These are phyloP conservation scores for Homarus gammarus DNA, from an alignment of 2,888 invertebrate species.

Conservation along the genomic window DNA sequence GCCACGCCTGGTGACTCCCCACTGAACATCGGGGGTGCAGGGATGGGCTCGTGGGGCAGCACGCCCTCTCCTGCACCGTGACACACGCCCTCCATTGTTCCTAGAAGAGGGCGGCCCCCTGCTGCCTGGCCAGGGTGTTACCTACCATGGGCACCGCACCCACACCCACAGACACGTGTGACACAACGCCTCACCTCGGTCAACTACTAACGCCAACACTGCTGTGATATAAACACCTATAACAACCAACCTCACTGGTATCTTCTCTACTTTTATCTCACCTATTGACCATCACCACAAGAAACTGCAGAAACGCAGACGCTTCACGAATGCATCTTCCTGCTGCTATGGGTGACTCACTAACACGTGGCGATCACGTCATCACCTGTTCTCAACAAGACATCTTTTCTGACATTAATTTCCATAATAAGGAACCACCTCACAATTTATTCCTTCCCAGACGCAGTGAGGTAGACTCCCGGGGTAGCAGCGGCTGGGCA, in stretches of 20 bases:
- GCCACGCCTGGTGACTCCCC: conserved; percentile 54
- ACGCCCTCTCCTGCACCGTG: conserved; percentile 19
- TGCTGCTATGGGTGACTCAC: background rate
- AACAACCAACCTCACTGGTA: background rate
- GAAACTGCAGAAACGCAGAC: background rate
- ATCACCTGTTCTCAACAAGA: background rate
- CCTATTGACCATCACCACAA: background rate
- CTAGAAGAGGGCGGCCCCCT: conserved; percentile 17
- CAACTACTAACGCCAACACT: background rate
- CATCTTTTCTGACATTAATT: background rate
- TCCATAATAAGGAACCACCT: background rate
- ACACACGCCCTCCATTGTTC: conserved; percentile 30
- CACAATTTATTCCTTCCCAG: background rate
- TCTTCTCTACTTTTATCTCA: background rate
- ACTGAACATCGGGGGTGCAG: conserved; percentile 69
- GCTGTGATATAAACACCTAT: background rate
- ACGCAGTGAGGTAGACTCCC: background rate
- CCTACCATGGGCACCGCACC: conserved; percentile 20
- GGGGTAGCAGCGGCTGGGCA: background rate
- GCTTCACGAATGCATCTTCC: background rate
- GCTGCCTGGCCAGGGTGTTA: conserved; percentile 1
- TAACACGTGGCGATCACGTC: background rate
- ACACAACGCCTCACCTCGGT: background rate
- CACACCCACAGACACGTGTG: background rate
- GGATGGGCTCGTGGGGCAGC: conserved; percentile 60